Base-by-base conservation (phyloP, 2,113 vertebrate species). In the Hydrolagus affinis region DNA sequence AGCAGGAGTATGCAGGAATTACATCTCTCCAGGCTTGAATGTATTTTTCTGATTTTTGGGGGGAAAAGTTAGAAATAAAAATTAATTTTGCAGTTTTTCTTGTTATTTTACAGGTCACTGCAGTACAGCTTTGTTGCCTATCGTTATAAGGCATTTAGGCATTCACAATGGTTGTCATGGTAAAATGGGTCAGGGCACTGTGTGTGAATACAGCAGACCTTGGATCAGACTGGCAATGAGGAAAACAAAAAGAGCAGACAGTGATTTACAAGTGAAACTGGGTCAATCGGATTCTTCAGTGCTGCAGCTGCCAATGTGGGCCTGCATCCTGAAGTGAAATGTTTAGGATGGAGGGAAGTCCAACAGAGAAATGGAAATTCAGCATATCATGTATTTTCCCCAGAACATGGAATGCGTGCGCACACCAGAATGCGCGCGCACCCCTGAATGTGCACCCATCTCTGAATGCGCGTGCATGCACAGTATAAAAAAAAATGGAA, bases 261-360 rank as follows among this genome's bases (percentile, higher is more conserved):
- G 89, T 89, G 91, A 94, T 95, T 94, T 94, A 89, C 91, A 87
- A 91, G 92, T 91, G 93, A 95, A 97, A 96, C 91, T 96, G 93
- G 96, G 96, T 96, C 96, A 96, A 91, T 90, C 86, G 94, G 94
- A 93, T 93, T 90, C 92, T 94, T 91, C 91, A 87, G 89, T 91
- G 91, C 91, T 90, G 91, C 91, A 92, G 92, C 91, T 92, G 94
- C 87, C 90, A 88, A 14, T 85, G 90, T 87, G 87, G 89, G 89
- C 89, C 91, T 88, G 80, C 87, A 86, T 86, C 89, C 90, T 89
- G 90, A 69, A 32, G 62, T 66, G 14, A 30, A 68, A 83, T 64
- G 78, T 83, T 17, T 83, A 60, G 64, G 78, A 25, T 15, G 32
- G 6, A 83, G 15, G 17, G 64, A 25, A 83, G 15, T 3, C 9